phyloP scores from a whole-genome alignment of 2,888 invertebrate species.

The Thereva nobilitata region DNA sequence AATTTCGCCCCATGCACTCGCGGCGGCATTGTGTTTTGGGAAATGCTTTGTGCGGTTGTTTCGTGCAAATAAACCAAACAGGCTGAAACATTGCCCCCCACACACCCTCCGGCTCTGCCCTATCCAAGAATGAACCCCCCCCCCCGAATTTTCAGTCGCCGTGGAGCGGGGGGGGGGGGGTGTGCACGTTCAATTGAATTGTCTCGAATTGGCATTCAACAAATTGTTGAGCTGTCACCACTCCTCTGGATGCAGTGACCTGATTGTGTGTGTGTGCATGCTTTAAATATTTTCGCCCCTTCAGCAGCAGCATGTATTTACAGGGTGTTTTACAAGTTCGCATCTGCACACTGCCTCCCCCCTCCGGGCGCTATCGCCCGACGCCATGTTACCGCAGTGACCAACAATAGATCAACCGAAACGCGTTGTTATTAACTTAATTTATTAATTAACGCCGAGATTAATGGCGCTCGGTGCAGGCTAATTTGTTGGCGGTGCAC shows the following conservation, averaged over 20 bases:
- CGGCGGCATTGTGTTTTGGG: too few species aligned
- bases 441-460: constrained; percentile 25
- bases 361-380: neutral
- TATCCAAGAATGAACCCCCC: too few species aligned
- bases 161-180: too few species aligned
- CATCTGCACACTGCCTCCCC: constrained; percentile 7
- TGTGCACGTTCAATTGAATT: too few species aligned
- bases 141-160: too few species aligned
- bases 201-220: neutral
- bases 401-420: constrained; percentile 14
- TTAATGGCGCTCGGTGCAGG: constrained; percentile 12
- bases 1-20: too few species aligned
- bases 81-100: too few species aligned
- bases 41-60: too few species aligned
- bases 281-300: constrained; percentile 20
- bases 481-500: constrained; percentile 15
- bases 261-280: constrained; percentile 2
- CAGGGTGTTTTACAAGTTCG: neutral
- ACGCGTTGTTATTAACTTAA: constrained; percentile 12
- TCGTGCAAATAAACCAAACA: too few species aligned
- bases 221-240: constrained; percentile 19
- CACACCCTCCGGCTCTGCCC: too few species aligned
- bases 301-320: constrained; percentile 1
- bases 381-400: neutral
- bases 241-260: constrained; percentile 4